Conservation (phyloP, 2,113 vertebrate species). For the Limanda limanda region DNA sequence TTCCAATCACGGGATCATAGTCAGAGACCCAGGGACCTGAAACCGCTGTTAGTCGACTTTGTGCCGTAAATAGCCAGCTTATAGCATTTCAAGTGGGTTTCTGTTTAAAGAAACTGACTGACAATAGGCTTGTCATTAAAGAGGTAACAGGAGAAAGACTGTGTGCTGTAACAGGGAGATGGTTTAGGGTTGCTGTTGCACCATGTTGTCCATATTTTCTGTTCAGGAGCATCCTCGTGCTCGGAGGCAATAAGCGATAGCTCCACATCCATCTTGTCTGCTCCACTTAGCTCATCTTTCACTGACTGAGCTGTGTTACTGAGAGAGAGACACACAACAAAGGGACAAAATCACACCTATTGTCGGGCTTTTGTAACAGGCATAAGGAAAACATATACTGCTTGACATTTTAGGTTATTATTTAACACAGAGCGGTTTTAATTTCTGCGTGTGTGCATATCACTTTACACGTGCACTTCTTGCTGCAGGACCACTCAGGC, state of each 20-base stretch:
- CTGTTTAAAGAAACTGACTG: constrained; percentile 40
- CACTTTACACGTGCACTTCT: constrained; percentile 1
- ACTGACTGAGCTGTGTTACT: constrained; percentile 42
- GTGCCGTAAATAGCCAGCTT: constrained; percentile 40
- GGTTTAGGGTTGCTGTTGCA: constrained; percentile 41
- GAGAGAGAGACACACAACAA: constrained; percentile 48
- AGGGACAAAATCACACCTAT: constrained; percentile 47
- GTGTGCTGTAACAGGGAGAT: constrained; percentile 28
- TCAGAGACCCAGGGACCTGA: constrained; percentile 17
- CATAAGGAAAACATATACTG: constrained; percentile 46
- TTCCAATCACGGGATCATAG: background rate
- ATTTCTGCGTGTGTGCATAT: constrained; percentile 19
- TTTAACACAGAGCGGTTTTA: constrained; percentile 41
- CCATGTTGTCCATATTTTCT: constrained; percentile 28
- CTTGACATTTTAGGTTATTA: constrained; percentile 45
- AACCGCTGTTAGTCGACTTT: background rate
- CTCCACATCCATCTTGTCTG: constrained; percentile 46
- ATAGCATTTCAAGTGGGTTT: constrained; percentile 43
- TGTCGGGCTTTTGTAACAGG: constrained; percentile 54
- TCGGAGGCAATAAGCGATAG: constrained; percentile 54
- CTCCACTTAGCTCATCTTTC: constrained; percentile 70
- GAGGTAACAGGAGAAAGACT: constrained; percentile 35
- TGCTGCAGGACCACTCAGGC: background rate
- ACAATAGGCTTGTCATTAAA: constrained; percentile 37
- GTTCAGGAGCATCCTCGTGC: constrained; percentile 47